Evolutionary conservation across 1,140 invertebrate genomes (phyloP).

Genomic region (Caenorhabditis briggsae): DNA sequence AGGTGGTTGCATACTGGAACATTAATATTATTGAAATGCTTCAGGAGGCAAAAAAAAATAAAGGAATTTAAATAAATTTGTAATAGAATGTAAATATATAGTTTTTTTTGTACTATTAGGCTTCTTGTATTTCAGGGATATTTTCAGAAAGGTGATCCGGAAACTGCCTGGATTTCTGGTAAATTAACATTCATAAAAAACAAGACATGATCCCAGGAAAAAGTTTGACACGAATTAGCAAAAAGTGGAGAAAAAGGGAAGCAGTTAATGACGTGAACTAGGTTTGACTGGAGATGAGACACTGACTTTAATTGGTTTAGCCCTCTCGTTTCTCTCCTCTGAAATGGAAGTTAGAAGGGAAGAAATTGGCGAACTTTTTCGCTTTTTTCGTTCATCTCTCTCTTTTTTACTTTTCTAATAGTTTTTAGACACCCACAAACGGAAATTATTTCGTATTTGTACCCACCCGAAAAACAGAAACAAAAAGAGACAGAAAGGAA

Average conservation of each 20-base stretch:
- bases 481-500: neutral
- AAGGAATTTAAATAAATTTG: neutral
- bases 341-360: slow-evolving; percentile 8
- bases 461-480: neutral
- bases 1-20: slow-evolving; percentile 46
- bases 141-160: neutral
- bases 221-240: slow-evolving; percentile 12
- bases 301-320: slow-evolving; percentile 52
- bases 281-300: neutral
- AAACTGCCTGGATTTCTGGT: neutral
- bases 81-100: no score
- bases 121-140: neutral
- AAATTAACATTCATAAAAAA: neutral
- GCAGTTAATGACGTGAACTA: slow-evolving; percentile 22
- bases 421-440: neutral
- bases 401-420: neutral
- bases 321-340: neutral
- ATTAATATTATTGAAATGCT: neutral
- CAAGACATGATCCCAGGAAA: neutral
- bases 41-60: neutral
- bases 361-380: neutral
- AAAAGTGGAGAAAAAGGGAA: neutral
- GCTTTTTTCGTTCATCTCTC: neutral
- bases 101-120: no score
- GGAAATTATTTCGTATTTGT: slow-evolving; percentile 17